Conservation (phyloP, 2,113 vertebrate species). For the Delphinapterus leucas region DNA sequence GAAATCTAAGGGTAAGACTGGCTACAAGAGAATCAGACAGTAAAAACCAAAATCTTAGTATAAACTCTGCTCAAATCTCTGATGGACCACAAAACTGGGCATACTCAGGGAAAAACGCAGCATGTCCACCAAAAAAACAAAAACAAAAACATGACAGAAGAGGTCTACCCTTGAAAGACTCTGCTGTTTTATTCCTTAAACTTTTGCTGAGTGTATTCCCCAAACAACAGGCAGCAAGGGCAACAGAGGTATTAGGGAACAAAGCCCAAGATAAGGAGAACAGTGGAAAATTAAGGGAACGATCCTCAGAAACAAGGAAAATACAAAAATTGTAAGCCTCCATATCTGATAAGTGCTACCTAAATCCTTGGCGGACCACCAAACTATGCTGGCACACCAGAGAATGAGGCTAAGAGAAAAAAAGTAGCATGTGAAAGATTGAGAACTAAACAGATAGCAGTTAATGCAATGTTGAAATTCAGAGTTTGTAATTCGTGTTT, state of each 20-base stretch:
- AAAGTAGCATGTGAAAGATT: not conserved
- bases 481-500: not conserved
- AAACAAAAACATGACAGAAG: not conserved
- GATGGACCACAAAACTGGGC: not conserved
- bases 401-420: not conserved
- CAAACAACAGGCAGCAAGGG: not conserved
- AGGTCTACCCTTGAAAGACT: not conserved
- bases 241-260: not conserved
- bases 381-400: not conserved
- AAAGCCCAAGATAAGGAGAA: not conserved
- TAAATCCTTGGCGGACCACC: not conserved
- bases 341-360: not conserved
- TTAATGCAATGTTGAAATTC: not conserved
- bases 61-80: not conserved
- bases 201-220: not conserved
- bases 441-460: not conserved
- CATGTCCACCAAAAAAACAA: not conserved
- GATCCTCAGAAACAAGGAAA: not conserved
- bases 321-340: not conserved
- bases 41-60: not conserved
- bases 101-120: too few relatives aligned
- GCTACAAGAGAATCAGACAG: not conserved
- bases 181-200: not conserved
- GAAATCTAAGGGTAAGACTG: not conserved
- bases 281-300: not conserved